These are phyloP conservation scores for Pachyuromys duprasi DNA, from an alignment of 2,797 vertebrate species.

Conservation along the genomic window DNA sequence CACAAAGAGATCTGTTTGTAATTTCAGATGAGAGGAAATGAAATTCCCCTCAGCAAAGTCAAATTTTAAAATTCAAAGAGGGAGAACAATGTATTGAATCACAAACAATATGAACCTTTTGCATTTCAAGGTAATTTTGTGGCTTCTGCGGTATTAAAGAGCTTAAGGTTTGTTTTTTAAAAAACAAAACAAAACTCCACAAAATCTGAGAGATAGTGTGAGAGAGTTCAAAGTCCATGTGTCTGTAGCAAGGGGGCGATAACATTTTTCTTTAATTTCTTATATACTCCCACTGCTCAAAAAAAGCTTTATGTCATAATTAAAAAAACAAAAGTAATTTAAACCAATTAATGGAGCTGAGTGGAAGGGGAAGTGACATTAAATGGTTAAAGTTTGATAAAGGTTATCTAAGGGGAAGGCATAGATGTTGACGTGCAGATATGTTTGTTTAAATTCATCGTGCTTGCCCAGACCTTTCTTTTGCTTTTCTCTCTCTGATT, in stretches of 20 bases:
- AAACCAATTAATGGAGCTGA: constrained; percentile 21
- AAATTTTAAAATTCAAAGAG: constrained; percentile 79
- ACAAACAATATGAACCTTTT: constrained; percentile 57
- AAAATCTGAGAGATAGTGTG: not conserved
- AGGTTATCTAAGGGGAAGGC: not conserved
- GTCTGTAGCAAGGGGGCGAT: not conserved
- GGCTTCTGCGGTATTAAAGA: constrained; percentile 28
- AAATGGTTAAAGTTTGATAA: not conserved
- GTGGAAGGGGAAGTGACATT: not conserved
- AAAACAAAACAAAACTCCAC: constrained; percentile 64
- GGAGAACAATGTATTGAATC: constrained; percentile 58
- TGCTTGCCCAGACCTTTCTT: not conserved
- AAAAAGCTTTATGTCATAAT: constrained; percentile 37
- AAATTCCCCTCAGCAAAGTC: constrained; percentile 80
- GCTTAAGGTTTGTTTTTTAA: constrained; percentile 51
- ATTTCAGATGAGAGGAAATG: constrained; percentile 82
- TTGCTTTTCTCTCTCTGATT: not conserved
- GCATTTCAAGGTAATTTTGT: constrained; percentile 60
- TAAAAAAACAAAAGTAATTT: constrained; percentile 22
- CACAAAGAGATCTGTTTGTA: constrained; percentile 78
- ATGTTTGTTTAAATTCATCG: not conserved
- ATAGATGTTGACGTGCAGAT: not conserved
- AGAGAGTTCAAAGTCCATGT: not conserved
- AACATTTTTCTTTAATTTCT: constrained; percentile 31
- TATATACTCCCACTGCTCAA: constrained; percentile 43